Conservation (phyloP, 2,888 invertebrate genomes). For the Macaria notata region DNA sequence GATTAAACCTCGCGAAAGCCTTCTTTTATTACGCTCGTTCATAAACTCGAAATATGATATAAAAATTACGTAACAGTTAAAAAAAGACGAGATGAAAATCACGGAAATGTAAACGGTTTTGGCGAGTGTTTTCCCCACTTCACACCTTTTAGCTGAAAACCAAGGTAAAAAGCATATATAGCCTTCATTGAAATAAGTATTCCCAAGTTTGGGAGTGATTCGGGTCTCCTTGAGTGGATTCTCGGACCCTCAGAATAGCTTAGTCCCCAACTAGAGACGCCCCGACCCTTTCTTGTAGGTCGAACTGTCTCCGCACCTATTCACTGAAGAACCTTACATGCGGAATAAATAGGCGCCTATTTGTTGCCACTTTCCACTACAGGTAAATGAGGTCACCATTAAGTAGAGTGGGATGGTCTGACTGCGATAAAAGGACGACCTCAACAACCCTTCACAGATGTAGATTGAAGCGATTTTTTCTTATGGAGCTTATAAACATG, state of each 20-base stretch:
- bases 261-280: neutral
- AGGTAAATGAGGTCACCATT: constrained; percentile 10
- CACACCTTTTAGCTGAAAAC: neutral
- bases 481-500: too few relatives aligned
- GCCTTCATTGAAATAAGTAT: constrained; percentile 1
- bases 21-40: too few relatives aligned
- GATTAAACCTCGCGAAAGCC: neutral
- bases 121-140: neutral
- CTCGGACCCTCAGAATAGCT: constrained; percentile 1
- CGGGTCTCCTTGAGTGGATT: constrained; percentile 2
- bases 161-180: constrained; percentile 1
- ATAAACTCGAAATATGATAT: too few relatives aligned
- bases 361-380: constrained; percentile 6
- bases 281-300: constrained; percentile 7
- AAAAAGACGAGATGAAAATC: too few relatives aligned
- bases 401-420: constrained; percentile 9
- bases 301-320: constrained; percentile 3
- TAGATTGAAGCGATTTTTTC: too few relatives aligned
- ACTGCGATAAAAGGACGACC: neutral
- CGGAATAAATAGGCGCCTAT: constrained; percentile 2
- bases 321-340: neutral
- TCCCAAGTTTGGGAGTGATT: constrained; percentile 1
- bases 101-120: too few relatives aligned
- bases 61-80: too few relatives aligned
- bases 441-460: too few relatives aligned